phyloP scores from a whole-genome alignment of 2,113 vertebrate genomes.

The Ophiodon elongatus region DNA sequence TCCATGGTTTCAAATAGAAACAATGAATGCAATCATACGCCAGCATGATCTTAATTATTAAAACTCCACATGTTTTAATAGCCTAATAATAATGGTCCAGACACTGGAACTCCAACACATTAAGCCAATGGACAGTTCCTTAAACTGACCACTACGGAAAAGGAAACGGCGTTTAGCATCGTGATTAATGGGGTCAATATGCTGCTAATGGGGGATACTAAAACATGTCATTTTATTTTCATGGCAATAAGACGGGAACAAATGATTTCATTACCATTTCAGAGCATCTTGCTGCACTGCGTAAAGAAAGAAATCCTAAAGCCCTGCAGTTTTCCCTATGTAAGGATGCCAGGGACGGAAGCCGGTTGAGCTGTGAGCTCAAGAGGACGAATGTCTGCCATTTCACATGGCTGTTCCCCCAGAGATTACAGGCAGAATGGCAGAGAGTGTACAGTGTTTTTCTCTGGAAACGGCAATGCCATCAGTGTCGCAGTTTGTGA shows the following conservation, averaged over 20 bases:
- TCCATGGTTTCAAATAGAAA: slow-evolving; percentile 35
- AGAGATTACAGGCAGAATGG: slow-evolving; percentile 40
- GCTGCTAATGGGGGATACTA: slow-evolving; percentile 59
- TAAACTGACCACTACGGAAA: slow-evolving; percentile 62
- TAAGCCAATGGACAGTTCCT: slow-evolving; percentile 61
- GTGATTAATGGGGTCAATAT: slow-evolving; percentile 74
- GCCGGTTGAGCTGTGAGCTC: slow-evolving; percentile 28
- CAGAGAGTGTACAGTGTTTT: slow-evolving; percentile 38
- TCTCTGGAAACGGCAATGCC: slow-evolving; percentile 44
- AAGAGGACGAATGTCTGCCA: slow-evolving; percentile 49
- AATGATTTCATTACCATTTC: slow-evolving; percentile 67
- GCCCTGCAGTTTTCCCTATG: slow-evolving; percentile 14
- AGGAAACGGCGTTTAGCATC: slow-evolving; percentile 64
- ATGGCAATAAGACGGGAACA: slow-evolving; percentile 42
- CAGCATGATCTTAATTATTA: slow-evolving; percentile 76
- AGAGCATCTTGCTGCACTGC: slow-evolving; percentile 51
- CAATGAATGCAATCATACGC: slow-evolving; percentile 60
- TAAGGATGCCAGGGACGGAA: slow-evolving; percentile 34
- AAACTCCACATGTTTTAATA: slow-evolving; percentile 75
- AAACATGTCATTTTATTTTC: slow-evolving; percentile 76
- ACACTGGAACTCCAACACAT: slow-evolving; percentile 17
- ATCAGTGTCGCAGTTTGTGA: slow-evolving; percentile 58
- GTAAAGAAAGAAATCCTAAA: neutral
- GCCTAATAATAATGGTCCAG: slow-evolving; percentile 61
- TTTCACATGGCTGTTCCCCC: slow-evolving; percentile 33